Evolutionary conservation across 2,888 invertebrate genomes (phyloP).

Genomic region (Sericinus montela): DNA sequence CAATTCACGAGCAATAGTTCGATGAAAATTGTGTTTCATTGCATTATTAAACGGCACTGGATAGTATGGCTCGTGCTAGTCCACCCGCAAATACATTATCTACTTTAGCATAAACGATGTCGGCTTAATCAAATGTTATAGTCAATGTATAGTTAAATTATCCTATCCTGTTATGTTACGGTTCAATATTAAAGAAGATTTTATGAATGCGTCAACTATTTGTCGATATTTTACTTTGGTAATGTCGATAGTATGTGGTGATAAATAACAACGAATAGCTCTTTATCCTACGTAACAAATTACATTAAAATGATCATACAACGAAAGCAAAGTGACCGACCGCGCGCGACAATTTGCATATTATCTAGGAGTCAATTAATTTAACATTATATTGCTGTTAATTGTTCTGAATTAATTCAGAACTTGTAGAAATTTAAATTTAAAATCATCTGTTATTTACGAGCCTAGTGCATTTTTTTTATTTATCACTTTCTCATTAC

Average conservation of each 20-base stretch:
- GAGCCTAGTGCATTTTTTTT: no score
- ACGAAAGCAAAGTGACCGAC: slow-evolving; percentile 38
- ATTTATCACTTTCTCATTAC: no score
- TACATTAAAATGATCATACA: neutral
- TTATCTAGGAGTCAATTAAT: slow-evolving; percentile 62
- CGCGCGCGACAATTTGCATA: slow-evolving; percentile 47
- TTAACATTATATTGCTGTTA: slow-evolving; percentile 59
- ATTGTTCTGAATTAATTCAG: slow-evolving; percentile 45
- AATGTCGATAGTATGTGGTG: neutral
- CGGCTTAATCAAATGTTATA: no score
- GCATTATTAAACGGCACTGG: no score
- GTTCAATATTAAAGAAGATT: slow-evolving; percentile 16
- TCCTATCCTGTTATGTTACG: no score
- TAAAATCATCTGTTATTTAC: slow-evolving; percentile 1
- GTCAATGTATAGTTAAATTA: no score
- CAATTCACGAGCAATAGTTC: no score
- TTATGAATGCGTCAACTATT: neutral
- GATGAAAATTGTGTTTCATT: no score
- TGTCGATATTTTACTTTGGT: neutral
- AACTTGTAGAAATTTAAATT: slow-evolving; percentile 32
- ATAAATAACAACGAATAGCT: neutral
- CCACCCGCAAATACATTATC: no score
- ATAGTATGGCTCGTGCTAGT: no score
- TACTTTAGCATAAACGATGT: no score
- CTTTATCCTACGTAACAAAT: slow-evolving; percentile 2